Evolutionary conservation across 64 coral and sea anemone genomes (phyloP).

Genomic region (Stichodactyla mertensii): DNA sequence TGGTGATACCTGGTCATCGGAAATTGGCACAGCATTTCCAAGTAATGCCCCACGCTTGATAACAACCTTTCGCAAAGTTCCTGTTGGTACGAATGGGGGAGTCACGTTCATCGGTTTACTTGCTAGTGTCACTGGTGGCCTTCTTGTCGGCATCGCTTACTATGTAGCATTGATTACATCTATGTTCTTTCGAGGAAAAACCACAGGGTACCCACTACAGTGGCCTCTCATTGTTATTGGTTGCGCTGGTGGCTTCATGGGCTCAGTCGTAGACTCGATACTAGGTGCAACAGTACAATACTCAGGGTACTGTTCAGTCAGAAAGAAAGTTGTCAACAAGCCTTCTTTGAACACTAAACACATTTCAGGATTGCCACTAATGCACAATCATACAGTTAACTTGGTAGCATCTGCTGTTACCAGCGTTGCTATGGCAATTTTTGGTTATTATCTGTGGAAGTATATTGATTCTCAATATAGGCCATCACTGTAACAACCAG

Average conservation of each 20-base stretch:
- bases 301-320: constrained; percentile 84
- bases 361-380: constrained; percentile 60
- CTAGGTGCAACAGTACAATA: constrained; percentile 93
- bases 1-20: constrained; percentile 98
- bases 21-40: constrained; percentile 85
- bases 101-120: constrained; percentile 71
- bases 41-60: constrained; percentile 75
- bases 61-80: constrained; percentile 83
- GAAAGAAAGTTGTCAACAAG: constrained; percentile 71
- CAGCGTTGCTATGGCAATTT: constrained; percentile 59
- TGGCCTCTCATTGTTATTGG: constrained; percentile 93
- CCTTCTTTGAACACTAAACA: constrained; percentile 69
- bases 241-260: constrained; percentile 73
- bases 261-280: constrained; percentile 76
- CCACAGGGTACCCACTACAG: constrained; percentile 48
- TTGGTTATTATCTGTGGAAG: constrained; percentile 93
- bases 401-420: constrained; percentile 66
- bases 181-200: constrained; percentile 32
- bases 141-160: constrained; percentile 79
- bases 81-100: constrained; percentile 93
- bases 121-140: constrained; percentile 82
- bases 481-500: neutral
- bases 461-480: constrained; percentile 33
- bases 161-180: constrained; percentile 34
- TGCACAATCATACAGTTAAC: constrained; percentile 94